Percentiles rank a stretch among this genome's conserved stretches.
Conservation (phyloP, 2,113 vertebrate species). For the Menidia beryllina region DNA sequence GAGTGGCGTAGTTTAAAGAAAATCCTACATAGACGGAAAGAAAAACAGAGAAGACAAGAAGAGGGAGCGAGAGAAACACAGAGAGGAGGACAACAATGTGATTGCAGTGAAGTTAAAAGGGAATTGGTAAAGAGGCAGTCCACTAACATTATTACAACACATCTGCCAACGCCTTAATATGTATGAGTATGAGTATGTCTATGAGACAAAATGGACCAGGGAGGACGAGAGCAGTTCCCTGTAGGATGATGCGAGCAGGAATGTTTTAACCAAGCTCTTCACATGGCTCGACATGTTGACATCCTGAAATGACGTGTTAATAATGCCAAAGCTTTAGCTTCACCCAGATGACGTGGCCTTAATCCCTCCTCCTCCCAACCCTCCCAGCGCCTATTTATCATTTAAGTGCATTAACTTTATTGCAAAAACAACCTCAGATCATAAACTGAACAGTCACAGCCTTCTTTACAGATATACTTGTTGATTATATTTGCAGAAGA, state of each 20-base stretch:
- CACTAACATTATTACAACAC: slow-evolving; percentile 11
- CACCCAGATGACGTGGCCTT: slow-evolving; percentile 63
- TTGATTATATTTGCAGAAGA: slow-evolving; percentile 34
- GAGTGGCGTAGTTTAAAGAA: slow-evolving; percentile 11
- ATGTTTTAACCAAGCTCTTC: slow-evolving; percentile 62
- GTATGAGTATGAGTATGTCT: slow-evolving; percentile 26
- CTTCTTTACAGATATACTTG: slow-evolving; percentile 18
- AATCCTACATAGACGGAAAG: slow-evolving; percentile 19
- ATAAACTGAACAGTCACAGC: background rate
- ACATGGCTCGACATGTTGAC: slow-evolving; percentile 44
- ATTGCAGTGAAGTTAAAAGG: slow-evolving; percentile 2
- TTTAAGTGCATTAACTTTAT: slow-evolving; percentile 53
- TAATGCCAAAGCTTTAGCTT: slow-evolving; percentile 61
- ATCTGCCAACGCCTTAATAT: slow-evolving; percentile 20
- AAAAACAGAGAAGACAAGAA: background rate
- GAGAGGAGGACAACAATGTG: background rate
- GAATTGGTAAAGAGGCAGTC: slow-evolving; percentile 9
- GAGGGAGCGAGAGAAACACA: background rate
- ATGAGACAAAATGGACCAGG: slow-evolving; percentile 21
- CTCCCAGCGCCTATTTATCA: slow-evolving; percentile 39
- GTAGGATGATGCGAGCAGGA: slow-evolving; percentile 29
- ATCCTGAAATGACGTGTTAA: slow-evolving; percentile 57
- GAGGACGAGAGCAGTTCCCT: slow-evolving; percentile 17
- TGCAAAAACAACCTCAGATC: slow-evolving; percentile 29
- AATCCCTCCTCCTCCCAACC: slow-evolving; percentile 55